Evolutionary conservation across 2,113 vertebrate genomes (phyloP).

Genomic region (Emydocephalus ijimae): DNA sequence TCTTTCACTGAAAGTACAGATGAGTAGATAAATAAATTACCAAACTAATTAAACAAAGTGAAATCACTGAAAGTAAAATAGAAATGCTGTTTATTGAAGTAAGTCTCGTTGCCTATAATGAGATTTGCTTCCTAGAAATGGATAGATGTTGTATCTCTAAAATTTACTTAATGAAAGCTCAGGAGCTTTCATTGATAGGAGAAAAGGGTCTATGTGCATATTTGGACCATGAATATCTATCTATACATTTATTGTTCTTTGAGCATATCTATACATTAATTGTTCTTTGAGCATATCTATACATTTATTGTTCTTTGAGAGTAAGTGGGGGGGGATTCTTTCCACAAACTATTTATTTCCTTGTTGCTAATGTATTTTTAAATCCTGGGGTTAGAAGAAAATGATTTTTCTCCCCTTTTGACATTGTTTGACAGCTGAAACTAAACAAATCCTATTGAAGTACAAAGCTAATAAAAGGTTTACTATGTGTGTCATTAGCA

Average conservation of each 20-base stretch:
- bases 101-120: not conserved
- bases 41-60: not conserved
- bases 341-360: conserved; percentile 20
- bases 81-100: not conserved
- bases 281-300: conserved; percentile 38
- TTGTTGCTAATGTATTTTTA: conserved; percentile 65
- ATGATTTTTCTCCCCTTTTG: conserved; percentile 37
- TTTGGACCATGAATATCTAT: conserved; percentile 49
- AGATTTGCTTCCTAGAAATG: not conserved
- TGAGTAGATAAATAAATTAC: not conserved
- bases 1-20: not conserved
- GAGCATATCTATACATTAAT: conserved; percentile 38
- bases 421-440: conserved; percentile 78
- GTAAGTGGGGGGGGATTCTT: conserved; percentile 53
- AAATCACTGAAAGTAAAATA: not conserved
- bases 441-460: conserved; percentile 83
- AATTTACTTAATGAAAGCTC: not conserved
- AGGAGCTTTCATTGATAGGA: not conserved
- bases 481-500: conserved; percentile 87
- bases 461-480: conserved; percentile 84
- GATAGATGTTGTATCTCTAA: not conserved
- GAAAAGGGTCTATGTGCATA: not conserved
- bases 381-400: conserved; percentile 69
- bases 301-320: conserved; percentile 49
- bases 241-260: conserved; percentile 47